Evolutionary conservation across 1,140 invertebrate species (phyloP).

Genomic region (Meloidogyne exigua): DNA sequence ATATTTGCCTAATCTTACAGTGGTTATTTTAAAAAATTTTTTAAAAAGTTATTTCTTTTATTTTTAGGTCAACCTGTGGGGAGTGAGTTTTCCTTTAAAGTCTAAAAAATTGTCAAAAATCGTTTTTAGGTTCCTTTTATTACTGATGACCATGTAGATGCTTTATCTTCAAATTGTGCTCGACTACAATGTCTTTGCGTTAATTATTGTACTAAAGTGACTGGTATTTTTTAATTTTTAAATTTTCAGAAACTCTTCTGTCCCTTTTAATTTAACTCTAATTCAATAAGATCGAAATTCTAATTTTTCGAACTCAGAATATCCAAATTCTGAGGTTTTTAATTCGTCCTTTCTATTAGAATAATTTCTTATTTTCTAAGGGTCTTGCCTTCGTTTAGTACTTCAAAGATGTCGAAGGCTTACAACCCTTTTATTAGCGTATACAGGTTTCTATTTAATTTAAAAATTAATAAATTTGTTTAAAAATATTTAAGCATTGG

Average conservation of each 20-base stretch:
- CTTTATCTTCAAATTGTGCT: constrained; percentile 75
- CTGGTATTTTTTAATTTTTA: constrained; percentile 80
- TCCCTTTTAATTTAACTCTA: neutral
- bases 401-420: constrained; percentile 78
- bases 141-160: constrained; percentile 91
- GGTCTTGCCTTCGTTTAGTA: constrained; percentile 17
- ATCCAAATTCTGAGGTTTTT: too few species aligned
- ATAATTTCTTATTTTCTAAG: neutral
- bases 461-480: neutral
- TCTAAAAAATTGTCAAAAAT: neutral
- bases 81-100: neutral
- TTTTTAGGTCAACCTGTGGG: constrained; percentile 6
- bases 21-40: constrained; percentile 77
- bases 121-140: constrained; percentile 56
- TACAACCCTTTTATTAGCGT: constrained; percentile 87
- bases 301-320: too few species aligned
- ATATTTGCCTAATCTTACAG: constrained; percentile 86
- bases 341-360: neutral
- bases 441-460: constrained; percentile 49
- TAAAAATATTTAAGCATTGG: constrained; percentile 47
- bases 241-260: too few species aligned
- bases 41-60: neutral
- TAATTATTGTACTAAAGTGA: constrained; percentile 93
- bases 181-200: constrained; percentile 93
- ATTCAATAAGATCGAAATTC: too few species aligned